Evolutionary conservation across 1,140 invertebrate species (phyloP), one percentile per base, ranked within the genome.

Genomic region (Tigriopus japonicus): DNA sequence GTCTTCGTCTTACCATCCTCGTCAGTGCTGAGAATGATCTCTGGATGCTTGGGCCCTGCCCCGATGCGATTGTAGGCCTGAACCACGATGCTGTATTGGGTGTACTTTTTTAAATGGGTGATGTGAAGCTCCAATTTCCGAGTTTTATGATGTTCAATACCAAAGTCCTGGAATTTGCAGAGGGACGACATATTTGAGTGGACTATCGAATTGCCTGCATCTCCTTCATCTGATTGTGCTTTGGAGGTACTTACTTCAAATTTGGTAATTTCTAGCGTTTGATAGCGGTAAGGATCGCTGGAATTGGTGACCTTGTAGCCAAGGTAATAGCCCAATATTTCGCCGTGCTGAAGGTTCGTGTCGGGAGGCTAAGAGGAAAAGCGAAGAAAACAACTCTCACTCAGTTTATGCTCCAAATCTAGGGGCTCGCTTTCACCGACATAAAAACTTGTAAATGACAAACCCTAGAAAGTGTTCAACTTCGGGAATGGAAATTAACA

Each of bases 41-140:
- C 68, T 1, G 56, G 43, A 62, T 70, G 71, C 9, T 70, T 63
- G 1, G 73, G 73, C 5, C 75, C 74, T 21, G 74, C 71, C 6
- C 75, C 75, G 56, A 71, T 63, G 7, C 64, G 62, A 61, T 77
- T 77, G 60, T 71, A 76, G 6, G 75, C 75, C 63, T 75, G 73
- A 5, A 78, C 71, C 35, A 75, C 69, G 13, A 77, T 68, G 1
- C 66, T 66, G 62, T 78, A 78, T 60, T 72, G 69, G 2, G 75
- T 75, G 60, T 71, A 72, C 62, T 72, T 73, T 60, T 71, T 66
- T 49, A 66, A 53, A n/a, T 56, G 61, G 54, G 72, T 62, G 15
- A 52, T 60, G 24, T 23, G n/a, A 5, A 54, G 52, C 52, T 54
- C 51, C 45, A 42, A 43, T 60, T 35, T 35, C 28, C 28, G 28